These are phyloP conservation scores for Andrena praecox DNA, from an alignment of 2,888 invertebrate genomes.

Conservation along the genomic window DNA sequence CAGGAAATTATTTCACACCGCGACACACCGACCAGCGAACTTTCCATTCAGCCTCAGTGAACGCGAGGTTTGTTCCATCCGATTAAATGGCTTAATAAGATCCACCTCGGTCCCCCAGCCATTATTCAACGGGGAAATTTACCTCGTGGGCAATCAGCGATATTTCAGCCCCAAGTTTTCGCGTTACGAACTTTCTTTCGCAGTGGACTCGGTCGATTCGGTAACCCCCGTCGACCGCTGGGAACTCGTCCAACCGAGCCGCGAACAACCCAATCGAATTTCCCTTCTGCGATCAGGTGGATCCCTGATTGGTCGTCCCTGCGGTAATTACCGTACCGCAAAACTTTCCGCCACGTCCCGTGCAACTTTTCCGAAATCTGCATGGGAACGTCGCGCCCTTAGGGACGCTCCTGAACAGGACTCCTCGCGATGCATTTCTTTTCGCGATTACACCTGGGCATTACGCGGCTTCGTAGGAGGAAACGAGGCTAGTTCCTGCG, in stretches of 20 bases:
- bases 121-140: conserved; percentile 5
- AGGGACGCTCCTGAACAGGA: background rate
- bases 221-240: conserved; percentile 1
- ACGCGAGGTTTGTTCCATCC: conserved; percentile 14
- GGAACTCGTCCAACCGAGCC: conserved; percentile 7
- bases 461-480: background rate
- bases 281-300: background rate
- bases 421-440: background rate
- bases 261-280: conserved; percentile 17
- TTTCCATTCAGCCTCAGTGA: too few species aligned
- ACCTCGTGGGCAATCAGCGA: conserved; percentile 31
- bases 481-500: background rate
- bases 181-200: conserved; percentile 48
- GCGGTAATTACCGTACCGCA: conserved; percentile 18
- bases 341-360: background rate
- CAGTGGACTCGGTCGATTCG: background rate
- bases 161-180: conserved; percentile 43
- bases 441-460: background rate
- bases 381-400: background rate
- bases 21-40: background rate
- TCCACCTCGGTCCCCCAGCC: background rate
- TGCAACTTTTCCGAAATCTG: conserved; percentile 5
- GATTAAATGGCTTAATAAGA: conserved; percentile 37
- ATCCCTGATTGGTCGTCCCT: conserved; percentile 13
- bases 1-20: background rate